Evolutionary conservation across 2,888 invertebrate genomes (phyloP).

Genomic region (Cyclophora punctaria): DNA sequence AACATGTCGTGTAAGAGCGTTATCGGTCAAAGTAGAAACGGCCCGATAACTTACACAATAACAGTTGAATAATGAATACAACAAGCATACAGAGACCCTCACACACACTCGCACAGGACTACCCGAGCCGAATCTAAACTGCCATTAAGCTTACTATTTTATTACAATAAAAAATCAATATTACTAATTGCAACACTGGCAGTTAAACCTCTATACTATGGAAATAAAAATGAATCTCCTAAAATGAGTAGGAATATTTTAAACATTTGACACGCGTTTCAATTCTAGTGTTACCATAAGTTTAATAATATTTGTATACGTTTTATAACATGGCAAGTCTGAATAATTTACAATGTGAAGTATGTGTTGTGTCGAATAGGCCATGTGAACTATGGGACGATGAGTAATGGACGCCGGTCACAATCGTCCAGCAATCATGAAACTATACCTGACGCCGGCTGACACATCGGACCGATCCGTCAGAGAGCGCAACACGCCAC

Average conservation of each 20-base stretch:
- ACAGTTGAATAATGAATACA: conserved; percentile 40
- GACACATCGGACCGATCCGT: too few species aligned
- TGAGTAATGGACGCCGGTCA: conserved; percentile 19
- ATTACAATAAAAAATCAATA: conserved; percentile 21
- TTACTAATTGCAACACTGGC: conserved; percentile 37
- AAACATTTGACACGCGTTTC: too few species aligned
- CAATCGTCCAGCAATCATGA: conserved; percentile 41
- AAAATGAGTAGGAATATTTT: neutral
- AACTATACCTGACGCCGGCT: conserved; percentile 2
- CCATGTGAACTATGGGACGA: too few species aligned
- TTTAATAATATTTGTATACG: neutral
- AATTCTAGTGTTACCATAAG: conserved; percentile 4
- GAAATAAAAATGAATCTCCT: conserved; percentile 9
- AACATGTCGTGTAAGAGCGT: too few species aligned
- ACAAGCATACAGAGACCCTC: conserved; percentile 38
- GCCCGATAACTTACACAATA: conserved; percentile 28
- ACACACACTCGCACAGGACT: conserved; percentile 22
- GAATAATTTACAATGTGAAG: conserved; percentile 5
- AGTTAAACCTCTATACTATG: conserved; percentile 24
- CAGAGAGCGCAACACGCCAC: conserved; percentile 25
- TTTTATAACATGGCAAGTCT: conserved; percentile 2
- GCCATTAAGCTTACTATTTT: neutral
- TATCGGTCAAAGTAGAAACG: conserved; percentile 24
- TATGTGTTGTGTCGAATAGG: too few species aligned
- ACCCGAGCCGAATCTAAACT: conserved; percentile 9